Conservation (phyloP, 2,113 vertebrate species). For the Rousettus leschenaultii region DNA sequence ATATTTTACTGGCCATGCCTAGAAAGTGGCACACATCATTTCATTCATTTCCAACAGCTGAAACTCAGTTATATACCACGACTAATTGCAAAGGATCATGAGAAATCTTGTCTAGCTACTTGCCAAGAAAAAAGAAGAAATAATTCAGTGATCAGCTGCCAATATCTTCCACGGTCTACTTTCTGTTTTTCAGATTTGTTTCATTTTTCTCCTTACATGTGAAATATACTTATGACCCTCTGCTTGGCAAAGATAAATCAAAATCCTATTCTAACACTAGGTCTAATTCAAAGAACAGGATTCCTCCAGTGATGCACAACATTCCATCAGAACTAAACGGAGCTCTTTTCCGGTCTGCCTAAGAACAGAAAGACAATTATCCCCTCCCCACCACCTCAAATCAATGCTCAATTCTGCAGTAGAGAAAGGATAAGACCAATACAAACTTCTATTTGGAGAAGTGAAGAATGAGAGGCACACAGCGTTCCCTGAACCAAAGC, state of each 20-base stretch:
- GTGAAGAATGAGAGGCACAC: not conserved
- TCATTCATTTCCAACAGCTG: not conserved
- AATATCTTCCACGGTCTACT: not conserved
- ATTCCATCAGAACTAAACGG: not conserved
- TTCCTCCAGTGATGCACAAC: not conserved
- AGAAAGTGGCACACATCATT: not conserved
- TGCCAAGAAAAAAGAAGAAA: not conserved
- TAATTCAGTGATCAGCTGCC: not conserved
- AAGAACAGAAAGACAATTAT: not conserved
- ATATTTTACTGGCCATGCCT: not conserved
- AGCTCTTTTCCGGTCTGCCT: not conserved
- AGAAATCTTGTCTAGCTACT: not conserved
- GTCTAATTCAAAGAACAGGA: not conserved
- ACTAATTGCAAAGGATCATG: not conserved
- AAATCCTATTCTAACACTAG: not conserved
- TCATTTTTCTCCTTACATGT: not conserved
- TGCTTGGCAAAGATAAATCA: not conserved
- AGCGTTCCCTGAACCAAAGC: not conserved
- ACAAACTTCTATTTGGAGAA: not conserved
- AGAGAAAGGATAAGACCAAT: not conserved
- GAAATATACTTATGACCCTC: not conserved
- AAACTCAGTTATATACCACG: not conserved
- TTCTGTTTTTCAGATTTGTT: not conserved
- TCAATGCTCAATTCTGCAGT: not conserved
- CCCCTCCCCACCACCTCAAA: not conserved